Evolutionary conservation across 2,888 invertebrate species (phyloP).

Genomic region (Nudaria mundana): DNA sequence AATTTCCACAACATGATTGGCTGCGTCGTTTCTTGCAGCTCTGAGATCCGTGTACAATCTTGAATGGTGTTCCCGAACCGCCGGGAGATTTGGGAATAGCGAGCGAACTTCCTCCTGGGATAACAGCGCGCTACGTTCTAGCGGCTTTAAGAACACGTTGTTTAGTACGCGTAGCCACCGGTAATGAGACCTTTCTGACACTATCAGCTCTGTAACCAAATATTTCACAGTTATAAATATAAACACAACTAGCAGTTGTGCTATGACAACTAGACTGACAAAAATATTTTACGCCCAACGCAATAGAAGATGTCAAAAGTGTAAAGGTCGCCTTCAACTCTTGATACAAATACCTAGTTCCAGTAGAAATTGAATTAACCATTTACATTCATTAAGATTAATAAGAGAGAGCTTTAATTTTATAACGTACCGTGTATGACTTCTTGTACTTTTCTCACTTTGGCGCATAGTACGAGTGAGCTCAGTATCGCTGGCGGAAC

Average conservation of each 20-base stretch:
- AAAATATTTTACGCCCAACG: too few species aligned
- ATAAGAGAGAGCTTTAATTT: too few species aligned
- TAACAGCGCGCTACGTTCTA: conserved; percentile 84
- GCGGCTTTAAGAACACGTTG: conserved; percentile 90
- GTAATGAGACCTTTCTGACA: conserved; percentile 94
- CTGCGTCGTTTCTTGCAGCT: conserved; percentile 39
- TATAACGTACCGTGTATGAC: conserved; percentile 75
- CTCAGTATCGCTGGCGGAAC: conserved; percentile 64
- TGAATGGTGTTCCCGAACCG: conserved; percentile 82
- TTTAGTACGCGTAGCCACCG: conserved; percentile 93
- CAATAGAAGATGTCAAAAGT: too few species aligned
- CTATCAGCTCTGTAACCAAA: conserved; percentile 82
- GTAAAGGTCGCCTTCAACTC: too few species aligned
- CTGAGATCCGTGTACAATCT: conserved; percentile 57
- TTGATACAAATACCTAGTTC: too few species aligned
- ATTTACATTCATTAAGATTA: too few species aligned
- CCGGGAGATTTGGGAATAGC: conserved; percentile 92
- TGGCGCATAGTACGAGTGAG: conserved; percentile 51
- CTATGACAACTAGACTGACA: too few species aligned
- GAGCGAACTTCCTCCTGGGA: conserved; percentile 87
- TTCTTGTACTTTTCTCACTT: conserved; percentile 71
- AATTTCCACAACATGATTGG: conserved; percentile 51
- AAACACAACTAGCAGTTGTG: neutral
- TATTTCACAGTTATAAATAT: neutral
- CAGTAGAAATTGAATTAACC: too few species aligned